Percentiles rank a stretch among this genome's conserved stretches.
These are phyloP conservation scores for Toxotes jaculatrix DNA, from an alignment of 2,113 vertebrate genomes.

Conservation along the genomic window DNA sequence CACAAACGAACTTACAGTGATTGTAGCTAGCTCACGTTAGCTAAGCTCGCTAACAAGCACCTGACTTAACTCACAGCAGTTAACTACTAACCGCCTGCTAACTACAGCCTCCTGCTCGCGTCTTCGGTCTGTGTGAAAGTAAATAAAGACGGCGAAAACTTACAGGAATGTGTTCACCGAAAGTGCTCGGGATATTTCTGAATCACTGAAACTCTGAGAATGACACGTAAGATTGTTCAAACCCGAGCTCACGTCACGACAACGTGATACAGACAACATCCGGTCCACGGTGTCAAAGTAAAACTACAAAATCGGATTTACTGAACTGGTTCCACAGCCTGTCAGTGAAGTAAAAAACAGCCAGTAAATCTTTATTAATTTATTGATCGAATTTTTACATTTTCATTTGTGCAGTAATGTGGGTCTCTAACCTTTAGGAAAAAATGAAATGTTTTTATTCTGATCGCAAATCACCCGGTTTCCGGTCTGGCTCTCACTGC, in stretches of 20 bases:
- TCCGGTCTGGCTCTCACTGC: neutral
- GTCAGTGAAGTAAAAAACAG: no score
- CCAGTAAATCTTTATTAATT: neutral
- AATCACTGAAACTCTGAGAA: conserved; percentile 47
- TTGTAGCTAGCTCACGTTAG: conserved; percentile 34
- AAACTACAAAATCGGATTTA: neutral
- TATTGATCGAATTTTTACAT: no score
- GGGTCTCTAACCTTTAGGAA: no score
- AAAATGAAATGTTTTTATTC: conserved; percentile 10
- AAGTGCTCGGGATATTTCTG: neutral
- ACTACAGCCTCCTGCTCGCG: no score
- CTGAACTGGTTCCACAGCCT: no score
- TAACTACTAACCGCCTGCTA: neutral
- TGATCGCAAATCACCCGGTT: neutral
- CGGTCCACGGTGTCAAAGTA: conserved; percentile 26
- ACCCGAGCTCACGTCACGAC: neutral
- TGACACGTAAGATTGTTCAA: conserved; percentile 74
- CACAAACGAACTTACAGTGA: neutral
- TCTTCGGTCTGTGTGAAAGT: neutral
- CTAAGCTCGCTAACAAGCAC: conserved; percentile 21
- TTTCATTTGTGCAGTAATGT: no score
- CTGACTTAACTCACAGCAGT: neutral
- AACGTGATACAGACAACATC: neutral
- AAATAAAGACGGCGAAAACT: neutral
- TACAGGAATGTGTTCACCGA: neutral